A percentile compares a stretch with the other conserved stretches of the same genome.
Evolutionary conservation across 2,113 vertebrate genomes (phyloP).

Genomic region (Tenrec ecaudatus): DNA sequence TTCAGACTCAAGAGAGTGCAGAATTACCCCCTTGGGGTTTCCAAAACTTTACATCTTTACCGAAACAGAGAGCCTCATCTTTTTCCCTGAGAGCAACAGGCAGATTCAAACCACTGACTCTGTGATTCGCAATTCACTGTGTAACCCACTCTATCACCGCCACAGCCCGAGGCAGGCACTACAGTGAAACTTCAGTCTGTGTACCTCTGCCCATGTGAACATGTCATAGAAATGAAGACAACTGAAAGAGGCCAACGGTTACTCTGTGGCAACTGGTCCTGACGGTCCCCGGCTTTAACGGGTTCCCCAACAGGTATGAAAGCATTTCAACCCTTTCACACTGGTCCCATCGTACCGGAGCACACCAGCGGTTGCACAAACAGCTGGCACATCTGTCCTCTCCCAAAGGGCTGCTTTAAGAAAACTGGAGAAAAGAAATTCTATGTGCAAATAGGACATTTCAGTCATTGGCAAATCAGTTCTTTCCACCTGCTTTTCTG

Average conservation of each 20-base stretch:
- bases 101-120: no score
- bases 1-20: no score
- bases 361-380: neutral
- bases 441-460: neutral
- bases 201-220: neutral
- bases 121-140: no score
- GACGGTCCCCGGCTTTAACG: neutral
- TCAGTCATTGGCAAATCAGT: neutral
- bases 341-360: no score
- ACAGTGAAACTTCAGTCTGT: neutral
- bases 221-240: neutral
- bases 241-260: no score
- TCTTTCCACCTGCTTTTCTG: neutral
- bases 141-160: no score
- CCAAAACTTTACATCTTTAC: no score
- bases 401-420: neutral
- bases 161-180: neutral
- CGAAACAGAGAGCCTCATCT: no score
- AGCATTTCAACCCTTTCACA: neutral
- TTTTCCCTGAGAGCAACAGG: no score
- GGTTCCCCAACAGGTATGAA: neutral
- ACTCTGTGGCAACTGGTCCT: neutral
- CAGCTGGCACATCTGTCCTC: neutral
- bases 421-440: constrained; percentile 23
- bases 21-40: no score